Percentiles rank a stretch among this genome's conserved stretches.
Conservation (phyloP, 1,140 invertebrate genomes). For the Trichonephila clavata region DNA sequence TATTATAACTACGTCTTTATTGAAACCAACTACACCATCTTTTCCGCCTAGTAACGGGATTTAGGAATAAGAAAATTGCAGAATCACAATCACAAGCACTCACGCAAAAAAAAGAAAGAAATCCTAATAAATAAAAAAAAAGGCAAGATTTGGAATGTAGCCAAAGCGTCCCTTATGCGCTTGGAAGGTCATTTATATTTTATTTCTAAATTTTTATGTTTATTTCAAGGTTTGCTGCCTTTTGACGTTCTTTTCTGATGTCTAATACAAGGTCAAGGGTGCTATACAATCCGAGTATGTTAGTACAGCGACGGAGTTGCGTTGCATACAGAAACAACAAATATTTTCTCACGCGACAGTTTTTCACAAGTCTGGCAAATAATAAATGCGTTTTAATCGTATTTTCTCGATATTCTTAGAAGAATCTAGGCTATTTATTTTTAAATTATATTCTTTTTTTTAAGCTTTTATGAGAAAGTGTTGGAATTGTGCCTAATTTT, state of each 20-base stretch:
- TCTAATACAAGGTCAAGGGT: slow-evolving; percentile 54
- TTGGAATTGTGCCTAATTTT: no score
- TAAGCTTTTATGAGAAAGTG: background rate
- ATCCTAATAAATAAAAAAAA: background rate
- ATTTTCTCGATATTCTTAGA: no score
- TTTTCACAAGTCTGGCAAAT: background rate
- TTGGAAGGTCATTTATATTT: slow-evolving; percentile 67
- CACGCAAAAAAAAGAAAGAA: background rate
- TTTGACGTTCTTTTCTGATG: slow-evolving; percentile 52
- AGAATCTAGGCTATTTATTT: background rate
- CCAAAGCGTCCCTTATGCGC: slow-evolving; percentile 35
- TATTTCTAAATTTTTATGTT: slow-evolving; percentile 63
- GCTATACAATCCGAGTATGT: slow-evolving; percentile 16
- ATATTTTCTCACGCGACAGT: slow-evolving; percentile 10
- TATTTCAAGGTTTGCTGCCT: slow-evolving; percentile 69
- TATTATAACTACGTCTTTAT: no score
- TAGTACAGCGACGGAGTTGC: slow-evolving; percentile 8
- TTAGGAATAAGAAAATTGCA: background rate
- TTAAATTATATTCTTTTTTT: background rate
- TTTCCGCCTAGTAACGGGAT: background rate
- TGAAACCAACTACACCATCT: no score
- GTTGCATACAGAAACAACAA: background rate
- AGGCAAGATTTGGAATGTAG: slow-evolving; percentile 35
- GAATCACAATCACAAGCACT: background rate
- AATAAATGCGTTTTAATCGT: no score